phyloP scores from a whole-genome alignment of 2,113 vertebrate species.

The Muntiacus muntjak region DNA sequence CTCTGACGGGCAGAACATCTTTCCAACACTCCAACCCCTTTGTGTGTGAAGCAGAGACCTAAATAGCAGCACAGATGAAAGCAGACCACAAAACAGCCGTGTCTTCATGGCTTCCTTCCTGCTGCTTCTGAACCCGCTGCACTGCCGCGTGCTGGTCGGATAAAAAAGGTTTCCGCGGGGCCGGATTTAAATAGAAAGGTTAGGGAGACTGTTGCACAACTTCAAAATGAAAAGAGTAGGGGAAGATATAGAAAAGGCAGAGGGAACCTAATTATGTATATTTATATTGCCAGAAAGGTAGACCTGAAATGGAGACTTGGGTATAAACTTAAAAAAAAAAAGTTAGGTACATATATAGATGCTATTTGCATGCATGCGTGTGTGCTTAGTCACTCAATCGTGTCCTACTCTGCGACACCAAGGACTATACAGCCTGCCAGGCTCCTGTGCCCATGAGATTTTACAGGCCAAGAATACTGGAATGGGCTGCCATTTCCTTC shows the following conservation, averaged over 20 bases:
- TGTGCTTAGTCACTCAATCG: not conserved
- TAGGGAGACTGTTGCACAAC: not conserved
- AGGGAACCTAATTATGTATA: not conserved
- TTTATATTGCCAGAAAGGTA: not conserved
- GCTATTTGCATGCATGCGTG: not conserved
- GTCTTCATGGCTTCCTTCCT: not conserved
- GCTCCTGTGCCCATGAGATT: not conserved
- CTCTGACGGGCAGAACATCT: not conserved
- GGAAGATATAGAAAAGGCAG: not conserved
- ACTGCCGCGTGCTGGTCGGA: not conserved
- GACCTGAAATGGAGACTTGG: not conserved
- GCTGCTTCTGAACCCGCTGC: not conserved
- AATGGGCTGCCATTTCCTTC: not conserved
- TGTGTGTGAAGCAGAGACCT: not conserved
- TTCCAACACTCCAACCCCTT: fast-evolving
- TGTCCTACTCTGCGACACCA: fast-evolving
- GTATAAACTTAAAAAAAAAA: not conserved
- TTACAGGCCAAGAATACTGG: not conserved
- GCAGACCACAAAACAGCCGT: not conserved
- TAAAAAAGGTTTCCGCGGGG: not conserved
- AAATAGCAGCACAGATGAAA: not conserved
- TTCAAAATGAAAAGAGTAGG: not conserved
- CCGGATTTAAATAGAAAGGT: not conserved
- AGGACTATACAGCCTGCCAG: not conserved
- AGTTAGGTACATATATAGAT: not conserved